Evolutionary conservation across 2,113 vertebrate genomes (phyloP), one percentile per base, ranked within the genome.

Genomic region (Xerus inauris): DNA sequence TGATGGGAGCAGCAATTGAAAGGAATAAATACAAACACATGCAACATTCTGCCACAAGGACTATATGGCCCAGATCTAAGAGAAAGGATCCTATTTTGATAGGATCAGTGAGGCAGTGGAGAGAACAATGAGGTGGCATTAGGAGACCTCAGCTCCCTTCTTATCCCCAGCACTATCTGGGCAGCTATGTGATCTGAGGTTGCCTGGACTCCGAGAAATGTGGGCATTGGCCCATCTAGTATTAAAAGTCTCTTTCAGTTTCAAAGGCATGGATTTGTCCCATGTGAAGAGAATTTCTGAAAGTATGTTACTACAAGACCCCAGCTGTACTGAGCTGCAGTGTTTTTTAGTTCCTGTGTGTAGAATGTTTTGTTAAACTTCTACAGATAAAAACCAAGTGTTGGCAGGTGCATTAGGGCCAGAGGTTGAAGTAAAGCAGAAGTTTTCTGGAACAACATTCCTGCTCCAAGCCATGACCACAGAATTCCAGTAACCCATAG

Each of bases 21-120:
- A 96, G 87, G 79, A 97, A 97, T 89, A 96, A 96, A 97, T 91
- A 97, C 79, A 87, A 96, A 96, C 93, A 97, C 83, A 49, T 87
- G 96, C 92, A 51, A 64, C 4, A 22, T 4, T 65, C 19, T 0
- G 5, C 77, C 86, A 80, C 83, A 65, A 88, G 83, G 87, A 59
- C 57, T 38, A 26, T 28, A 2, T 5, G 51, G 87, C 49, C 73
- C 24, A 42, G 86, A 42, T 79, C 91, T 20, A 80, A 94, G 89
- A 24, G 69, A 77, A 75, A 51, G 35, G 82, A 79, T 35, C 45
- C 35, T 40, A 8, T 71, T 49, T 32, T 54, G 69, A 73, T 62
- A 54, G 30, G 49, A 71, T 49, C n/a, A 19, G 40, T 51, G 45
- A 38, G 47, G 26, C 92, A 73, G 9, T 30, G 19, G 30, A 88